A percentile compares a stretch with the other conserved stretches of the same genome.
Conservation (phyloP, 2,113 vertebrate species). For the Anser cygnoides region DNA sequence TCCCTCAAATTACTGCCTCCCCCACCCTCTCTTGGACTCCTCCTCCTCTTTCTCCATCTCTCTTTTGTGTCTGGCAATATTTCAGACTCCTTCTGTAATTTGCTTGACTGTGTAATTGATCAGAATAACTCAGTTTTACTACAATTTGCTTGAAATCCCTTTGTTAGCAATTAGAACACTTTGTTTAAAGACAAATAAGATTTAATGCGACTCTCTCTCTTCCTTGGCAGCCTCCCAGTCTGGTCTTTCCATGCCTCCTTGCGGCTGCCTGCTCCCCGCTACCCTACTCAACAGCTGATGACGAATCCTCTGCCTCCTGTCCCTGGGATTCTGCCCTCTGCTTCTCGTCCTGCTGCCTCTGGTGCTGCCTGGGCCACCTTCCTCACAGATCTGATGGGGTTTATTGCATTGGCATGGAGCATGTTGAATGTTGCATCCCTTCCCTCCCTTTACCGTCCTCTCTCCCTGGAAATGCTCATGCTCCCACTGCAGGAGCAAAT, state of each 20-base stretch:
- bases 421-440: fast-evolving
- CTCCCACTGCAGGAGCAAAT: neutral
- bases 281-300: neutral
- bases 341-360: neutral
- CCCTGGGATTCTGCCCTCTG: neutral
- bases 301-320: neutral
- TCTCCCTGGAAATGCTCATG: neutral
- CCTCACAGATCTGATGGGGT: neutral
- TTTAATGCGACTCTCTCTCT: constrained; percentile 57
- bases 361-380: neutral
- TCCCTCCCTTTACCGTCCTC: neutral
- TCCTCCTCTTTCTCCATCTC: constrained; percentile 58
- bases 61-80: constrained; percentile 65
- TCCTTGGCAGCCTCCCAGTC: constrained; percentile 65
- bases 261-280: constrained; percentile 23
- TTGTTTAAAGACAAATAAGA: constrained; percentile 77
- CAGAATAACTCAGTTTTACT: constrained; percentile 73
- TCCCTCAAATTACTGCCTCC: constrained; percentile 53
- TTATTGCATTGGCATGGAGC: neutral
- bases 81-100: constrained; percentile 58
- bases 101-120: constrained; percentile 73
- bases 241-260: constrained; percentile 58
- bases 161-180: constrained; percentile 77
- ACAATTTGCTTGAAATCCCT: constrained; percentile 74
- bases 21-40: constrained; percentile 36